Evolutionary conservation across 2,797 vertebrate genomes (phyloP), one percentile per base, ranked within the genome.

Genomic region (Neosalanx taihuensis): DNA sequence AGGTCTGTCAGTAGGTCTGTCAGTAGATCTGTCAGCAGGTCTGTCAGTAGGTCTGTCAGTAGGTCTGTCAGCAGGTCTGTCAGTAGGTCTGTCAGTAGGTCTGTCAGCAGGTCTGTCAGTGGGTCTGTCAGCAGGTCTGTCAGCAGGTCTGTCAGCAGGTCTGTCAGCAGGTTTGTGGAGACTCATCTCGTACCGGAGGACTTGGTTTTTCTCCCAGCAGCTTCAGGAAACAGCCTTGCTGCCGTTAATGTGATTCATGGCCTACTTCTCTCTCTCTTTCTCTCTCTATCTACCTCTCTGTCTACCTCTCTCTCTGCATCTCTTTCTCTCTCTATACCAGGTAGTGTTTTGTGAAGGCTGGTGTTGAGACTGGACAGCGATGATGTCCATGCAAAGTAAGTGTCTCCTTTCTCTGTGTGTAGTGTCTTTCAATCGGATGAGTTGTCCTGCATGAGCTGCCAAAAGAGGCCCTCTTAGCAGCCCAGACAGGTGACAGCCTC

Each of bases 341-440:
- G 71, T 75, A 31, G 23, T 46, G 18, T 79, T 70, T 64, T 79
- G 79, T 64, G 73, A 59, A 64, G 74, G 76, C 49, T 63, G 72
- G 73, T 68, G 51, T 37, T 78, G 68, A 81, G 77, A 77, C 75
- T 71, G 78, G 81, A 80, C 76, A 46, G 80, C 73, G 72, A 87
- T 88, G 84, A 92, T 92, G 90, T 88, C 91, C 79, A 86, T 91
- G 88, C 90, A 90, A 84, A 91, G 92, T 92, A 86, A 85, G 90
- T 88, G 51, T 46, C 64, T 26, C 5, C 12, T 49, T 26, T 4
- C 12, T 49, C 18, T 30, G 1, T 37, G 35, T 5, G 35, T 10
- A 31, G 18, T 18, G 41, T 9, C 6, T 64, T n/a, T 5, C 5
- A 58, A 58, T 58, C 56, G 18, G n/a, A 15, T 7, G 9, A 58